Evolutionary conservation across 2,888 invertebrate genomes (phyloP).

Genomic region (Pandemis heparana): DNA sequence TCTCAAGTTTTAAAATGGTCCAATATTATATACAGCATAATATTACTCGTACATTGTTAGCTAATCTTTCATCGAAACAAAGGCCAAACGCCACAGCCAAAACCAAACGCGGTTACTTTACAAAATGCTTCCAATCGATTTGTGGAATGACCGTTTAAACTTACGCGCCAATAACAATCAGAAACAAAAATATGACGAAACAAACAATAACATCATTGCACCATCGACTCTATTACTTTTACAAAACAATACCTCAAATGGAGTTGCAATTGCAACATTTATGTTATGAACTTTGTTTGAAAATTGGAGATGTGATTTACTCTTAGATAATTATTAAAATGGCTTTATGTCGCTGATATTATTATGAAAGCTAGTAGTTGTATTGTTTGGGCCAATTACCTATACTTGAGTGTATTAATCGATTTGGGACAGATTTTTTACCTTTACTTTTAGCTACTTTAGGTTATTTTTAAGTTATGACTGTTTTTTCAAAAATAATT

Average conservation of each 20-base stretch:
- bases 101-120: neutral
- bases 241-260: slow-evolving; percentile 28
- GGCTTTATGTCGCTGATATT: neutral
- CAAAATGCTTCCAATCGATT: slow-evolving; percentile 8
- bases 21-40: neutral
- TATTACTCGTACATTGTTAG: neutral
- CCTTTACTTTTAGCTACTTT: too few relatives aligned
- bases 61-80: neutral
- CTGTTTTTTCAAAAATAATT: too few relatives aligned
- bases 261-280: slow-evolving; percentile 35
- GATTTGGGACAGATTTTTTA: too few relatives aligned
- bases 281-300: slow-evolving; percentile 24
- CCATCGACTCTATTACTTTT: slow-evolving; percentile 30
- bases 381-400: neutral
- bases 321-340: slow-evolving; percentile 11
- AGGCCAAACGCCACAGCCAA: neutral
- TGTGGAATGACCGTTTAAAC: slow-evolving; percentile 29
- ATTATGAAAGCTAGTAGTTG: neutral
- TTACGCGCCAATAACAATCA: slow-evolving; percentile 43
- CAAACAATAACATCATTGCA: slow-evolving; percentile 43
- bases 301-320: slow-evolving; percentile 14
- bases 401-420: neutral
- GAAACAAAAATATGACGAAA: slow-evolving; percentile 43
- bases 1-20: neutral
- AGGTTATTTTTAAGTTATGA: too few relatives aligned